These are phyloP conservation scores for Diplodus puntazzo DNA, from an alignment of 2,797 vertebrate species.

Conservation along the genomic window DNA sequence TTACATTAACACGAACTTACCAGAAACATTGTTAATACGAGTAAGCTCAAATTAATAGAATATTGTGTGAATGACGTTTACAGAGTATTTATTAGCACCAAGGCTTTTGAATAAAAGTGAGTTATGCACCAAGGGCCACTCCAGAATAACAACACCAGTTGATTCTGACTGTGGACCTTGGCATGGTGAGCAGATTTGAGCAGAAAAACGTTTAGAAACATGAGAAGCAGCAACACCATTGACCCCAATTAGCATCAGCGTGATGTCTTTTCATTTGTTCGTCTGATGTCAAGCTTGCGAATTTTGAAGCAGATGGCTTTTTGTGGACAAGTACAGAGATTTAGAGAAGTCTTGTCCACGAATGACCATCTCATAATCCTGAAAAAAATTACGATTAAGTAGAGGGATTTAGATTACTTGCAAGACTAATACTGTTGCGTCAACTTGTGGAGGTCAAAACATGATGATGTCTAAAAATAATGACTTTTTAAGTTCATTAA, in stretches of 20 bases:
- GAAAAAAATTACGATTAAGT: not conserved
- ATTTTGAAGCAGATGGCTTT: slow-evolving; percentile 23
- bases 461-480: not conserved
- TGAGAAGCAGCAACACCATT: not conserved
- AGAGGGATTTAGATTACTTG: not conserved
- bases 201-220: not conserved
- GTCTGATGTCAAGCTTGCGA: not conserved
- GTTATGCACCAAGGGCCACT: not conserved
- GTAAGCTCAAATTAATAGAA: not conserved
- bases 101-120: not conserved
- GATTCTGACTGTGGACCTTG: not conserved
- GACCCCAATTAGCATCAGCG: not conserved
- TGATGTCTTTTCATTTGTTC: slow-evolving; percentile 12
- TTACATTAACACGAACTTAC: not conserved
- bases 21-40: not conserved
- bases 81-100: not conserved
- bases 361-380: not conserved
- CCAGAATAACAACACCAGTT: not conserved
- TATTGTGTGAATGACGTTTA: not conserved
- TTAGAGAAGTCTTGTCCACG: not conserved
- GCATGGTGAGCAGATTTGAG: not conserved
- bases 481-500: not conserved
- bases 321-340: slow-evolving; percentile 4
- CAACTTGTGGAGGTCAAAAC: not conserved
- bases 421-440: not conserved